Conservation (phyloP, 2,888 invertebrate species). For the Sesia apiformis region DNA sequence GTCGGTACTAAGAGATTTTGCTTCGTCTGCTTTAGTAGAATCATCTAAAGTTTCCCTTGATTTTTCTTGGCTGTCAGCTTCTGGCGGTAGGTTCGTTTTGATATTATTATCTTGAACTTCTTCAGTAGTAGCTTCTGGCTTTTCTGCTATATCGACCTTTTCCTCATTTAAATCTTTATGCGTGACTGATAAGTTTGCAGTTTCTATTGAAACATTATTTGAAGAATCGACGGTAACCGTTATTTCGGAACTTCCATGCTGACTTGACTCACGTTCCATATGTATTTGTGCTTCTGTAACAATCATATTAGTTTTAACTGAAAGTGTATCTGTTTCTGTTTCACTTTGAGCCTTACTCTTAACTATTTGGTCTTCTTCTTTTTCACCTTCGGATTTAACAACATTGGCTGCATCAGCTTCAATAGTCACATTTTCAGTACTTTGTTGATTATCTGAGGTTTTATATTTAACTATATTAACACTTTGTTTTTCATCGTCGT, state of each 20-base stretch:
- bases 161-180: constrained; percentile 43
- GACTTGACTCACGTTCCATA: constrained; percentile 56
- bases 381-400: constrained; percentile 30
- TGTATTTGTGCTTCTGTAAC: constrained; percentile 71
- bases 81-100: constrained; percentile 5
- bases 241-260: constrained; percentile 58
- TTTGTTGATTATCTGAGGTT: constrained; percentile 27
- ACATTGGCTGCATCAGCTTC: constrained; percentile 23
- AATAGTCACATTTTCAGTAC: constrained; percentile 17
- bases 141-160: constrained; percentile 5
- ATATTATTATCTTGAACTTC: constrained; percentile 3
- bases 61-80: constrained; percentile 12
- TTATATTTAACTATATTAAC: constrained; percentile 65
- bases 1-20: constrained; percentile 4
- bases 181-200: constrained; percentile 47
- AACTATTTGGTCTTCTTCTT: constrained; percentile 26
- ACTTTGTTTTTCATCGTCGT: constrained; percentile 58
- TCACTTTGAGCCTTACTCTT: constrained; percentile 54
- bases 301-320: constrained; percentile 65
- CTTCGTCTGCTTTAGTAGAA: not conserved
- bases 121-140: constrained; percentile 14
- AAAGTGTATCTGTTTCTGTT: constrained; percentile 64
- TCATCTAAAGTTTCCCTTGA: constrained; percentile 1
- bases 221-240: constrained; percentile 57
- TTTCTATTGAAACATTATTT: constrained; percentile 62